phyloP scores from a whole-genome alignment of 2,113 vertebrate species.

The Paradoxurus hermaphroditus region DNA sequence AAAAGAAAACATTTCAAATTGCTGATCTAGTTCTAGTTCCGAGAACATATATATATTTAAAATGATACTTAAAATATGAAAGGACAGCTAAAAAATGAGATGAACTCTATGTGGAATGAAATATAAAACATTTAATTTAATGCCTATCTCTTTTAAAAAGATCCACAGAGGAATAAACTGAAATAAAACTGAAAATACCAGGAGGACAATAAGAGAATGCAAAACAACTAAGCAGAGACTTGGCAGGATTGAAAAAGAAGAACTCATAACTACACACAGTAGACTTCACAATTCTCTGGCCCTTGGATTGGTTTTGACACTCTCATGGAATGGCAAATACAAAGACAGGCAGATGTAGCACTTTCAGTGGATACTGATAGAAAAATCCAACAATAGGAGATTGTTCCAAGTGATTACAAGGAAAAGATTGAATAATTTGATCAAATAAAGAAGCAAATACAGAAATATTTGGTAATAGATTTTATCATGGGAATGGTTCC shows the following conservation, averaged over 20 bases:
- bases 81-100: not conserved
- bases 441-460: not conserved
- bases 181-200: conserved; percentile 44
- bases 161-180: not conserved
- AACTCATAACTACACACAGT: conserved; percentile 36
- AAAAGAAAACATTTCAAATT: not conserved
- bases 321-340: not conserved
- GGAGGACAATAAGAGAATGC: conserved; percentile 43
- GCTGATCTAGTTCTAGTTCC: not conserved
- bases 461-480: not conserved
- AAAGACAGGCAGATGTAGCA: conserved; percentile 29
- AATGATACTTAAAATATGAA: not conserved
- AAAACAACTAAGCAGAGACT: conserved; percentile 31
- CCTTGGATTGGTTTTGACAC: conserved; percentile 47
- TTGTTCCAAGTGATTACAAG: not conserved
- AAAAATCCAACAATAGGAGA: conserved; percentile 6
- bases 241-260: conserved; percentile 51
- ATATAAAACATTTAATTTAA: conserved; percentile 38
- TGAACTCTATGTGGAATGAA: not conserved
- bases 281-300: not conserved
- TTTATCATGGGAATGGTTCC: not conserved
- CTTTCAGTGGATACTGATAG: not conserved
- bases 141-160: conserved; percentile 46
- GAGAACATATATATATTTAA: not conserved
- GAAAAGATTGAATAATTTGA: not conserved